Base-by-base conservation (phyloP, 2,888 invertebrate genomes). In the Phortica magna region DNA sequence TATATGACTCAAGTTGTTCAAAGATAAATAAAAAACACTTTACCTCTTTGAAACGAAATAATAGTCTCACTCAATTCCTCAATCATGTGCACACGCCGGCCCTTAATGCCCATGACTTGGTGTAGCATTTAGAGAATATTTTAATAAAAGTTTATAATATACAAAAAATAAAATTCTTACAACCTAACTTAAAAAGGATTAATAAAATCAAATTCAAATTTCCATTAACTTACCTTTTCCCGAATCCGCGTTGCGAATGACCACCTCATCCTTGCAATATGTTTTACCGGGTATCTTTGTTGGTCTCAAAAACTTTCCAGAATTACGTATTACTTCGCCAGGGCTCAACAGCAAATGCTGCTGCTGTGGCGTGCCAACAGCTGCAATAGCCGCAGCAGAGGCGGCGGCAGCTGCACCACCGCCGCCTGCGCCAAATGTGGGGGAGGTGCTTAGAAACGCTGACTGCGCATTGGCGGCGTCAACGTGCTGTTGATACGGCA, bases 31-130 rank as follows among this genome's bases (percentile, higher is more conserved):
- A 53, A 73, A 72, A 77, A 77, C 57, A 71, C 73, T 77, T 95
- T 97, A 98, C 98, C 98, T 98, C 98, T 95, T 95, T 98, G 98
- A 95, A 98, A 98, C 93, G 98, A 98, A 94, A 98, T 98, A 93
- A 98, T 97, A 92, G 98, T 98, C 94, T 98, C 98, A 94, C 98
- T 98, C 93, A 98, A 95, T 94, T 98, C 98, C 94, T 98, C 98
- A 93, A 98, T 98, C 96, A 98, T 97, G 94, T 98, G 98, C 93
- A 98, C 98, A 93, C 98, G 95, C 92, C 98, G 95, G 92, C 98
- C 98, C 94, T 98, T 98, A 95, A 98, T 98, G 94, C 98, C 98
- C 98, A 98, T 98, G 94, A 98, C 98, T 98, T 81, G 81, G 81
- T 48, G 61, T 17, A 48, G 75, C 41, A 73, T 17, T 73, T 19